Evolutionary conservation across 2,113 vertebrate species (phyloP), one percentile per base, ranked within the genome.

Genomic region (Actenoides lindsayi): DNA sequence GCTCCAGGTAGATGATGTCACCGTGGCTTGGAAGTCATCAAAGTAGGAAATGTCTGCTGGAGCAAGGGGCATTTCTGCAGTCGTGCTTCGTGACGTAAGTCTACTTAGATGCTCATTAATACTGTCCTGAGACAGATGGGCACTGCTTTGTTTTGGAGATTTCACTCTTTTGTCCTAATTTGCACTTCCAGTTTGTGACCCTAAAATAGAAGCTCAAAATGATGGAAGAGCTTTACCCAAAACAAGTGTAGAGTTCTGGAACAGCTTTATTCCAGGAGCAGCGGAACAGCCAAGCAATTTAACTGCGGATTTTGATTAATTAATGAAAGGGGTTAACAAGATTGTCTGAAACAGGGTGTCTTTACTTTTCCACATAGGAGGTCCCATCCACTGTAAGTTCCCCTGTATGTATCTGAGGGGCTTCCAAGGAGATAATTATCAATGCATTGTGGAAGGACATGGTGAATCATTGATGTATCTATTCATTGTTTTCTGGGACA

Each of bases 1-100:
- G 53, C 87, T 96, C 96, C 84, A 90, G 96, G 90, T 85, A 95
- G 96, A 95, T 96, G 94, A 97, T 8, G 12, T 94, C 77, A 87
- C 41, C 35, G 41, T 96, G 95, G 90, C 92, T 98, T 93, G 93
- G 92, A 98, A 96, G 95, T 70, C 93, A 95, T 83, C 6, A 21
- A 92, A 94, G 94, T 54, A 89, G 93, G 80, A 94, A 79, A 92
- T 80, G 35, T 1, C 65, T 82, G 64, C 53, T 60, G 76, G 87
- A 75, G 65, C 81, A 97, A 95, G 71, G 86, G 91, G 84, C 78
- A 81, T 87, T 96, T 96, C 90, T 89, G 62, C 73, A 82, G 86
- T 71, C 27, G 44, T 91, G 94, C 93, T 68, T 93, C 73, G 88
- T 3, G 39, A 64, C 24, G 24, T 63, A 79, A 75, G 83, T 70